Evolutionary conservation across 2,888 invertebrate genomes (phyloP).

Genomic region (Rosalia funebris): DNA sequence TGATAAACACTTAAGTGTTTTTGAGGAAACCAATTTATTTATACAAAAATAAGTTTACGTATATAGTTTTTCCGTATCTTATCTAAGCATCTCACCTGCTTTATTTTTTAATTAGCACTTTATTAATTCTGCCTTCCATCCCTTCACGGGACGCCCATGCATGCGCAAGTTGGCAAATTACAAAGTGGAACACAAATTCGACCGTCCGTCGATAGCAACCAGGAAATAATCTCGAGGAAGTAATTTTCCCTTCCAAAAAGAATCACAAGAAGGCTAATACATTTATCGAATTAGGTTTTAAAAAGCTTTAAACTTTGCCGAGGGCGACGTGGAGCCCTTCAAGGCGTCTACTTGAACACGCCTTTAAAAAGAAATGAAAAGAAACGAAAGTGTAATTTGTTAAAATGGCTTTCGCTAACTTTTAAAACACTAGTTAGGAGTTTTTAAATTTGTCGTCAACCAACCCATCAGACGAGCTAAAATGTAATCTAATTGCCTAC

Average conservation of each 20-base stretch:
- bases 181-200: conserved; percentile 17
- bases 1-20: no score
- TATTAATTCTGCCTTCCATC: no score
- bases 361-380: conserved; percentile 61
- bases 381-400: conserved; percentile 64
- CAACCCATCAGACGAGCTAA: conserved; percentile 54
- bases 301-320: conserved; percentile 59
- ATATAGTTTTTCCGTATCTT: no score
- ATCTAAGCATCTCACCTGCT: no score
- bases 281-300: conserved; percentile 55
- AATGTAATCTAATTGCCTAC: conserved; percentile 57
- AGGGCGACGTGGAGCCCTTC: conserved; percentile 47
- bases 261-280: conserved; percentile 50
- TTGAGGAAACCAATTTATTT: no score
- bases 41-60: no score
- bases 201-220: conserved; percentile 16
- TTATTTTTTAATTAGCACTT: no score
- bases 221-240: conserved; percentile 41
- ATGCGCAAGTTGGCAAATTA: no score
- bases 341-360: conserved; percentile 57
- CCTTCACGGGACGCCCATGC: no score
- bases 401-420: conserved; percentile 64
- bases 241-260: conserved; percentile 44
- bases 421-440: conserved; percentile 64
- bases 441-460: conserved; percentile 62